phyloP scores from a whole-genome alignment of 2,113 vertebrate species.

The Phocoena sinus region DNA sequence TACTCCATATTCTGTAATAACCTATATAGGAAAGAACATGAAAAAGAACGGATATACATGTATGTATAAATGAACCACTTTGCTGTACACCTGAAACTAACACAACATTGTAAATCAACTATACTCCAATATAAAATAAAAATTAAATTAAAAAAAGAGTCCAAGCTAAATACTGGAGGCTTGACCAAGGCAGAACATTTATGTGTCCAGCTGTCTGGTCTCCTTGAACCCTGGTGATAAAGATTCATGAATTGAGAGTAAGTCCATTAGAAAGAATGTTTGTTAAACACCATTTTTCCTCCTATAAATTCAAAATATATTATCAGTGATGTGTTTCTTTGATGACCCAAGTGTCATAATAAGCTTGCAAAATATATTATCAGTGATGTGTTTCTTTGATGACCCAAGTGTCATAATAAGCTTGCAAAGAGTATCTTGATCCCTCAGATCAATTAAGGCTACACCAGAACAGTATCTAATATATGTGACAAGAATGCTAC shows the following conservation, averaged over 20 bases:
- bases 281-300: not conserved
- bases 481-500: not conserved
- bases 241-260: not conserved
- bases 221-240: not conserved
- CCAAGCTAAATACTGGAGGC: not conserved
- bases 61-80: not conserved
- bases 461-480: not conserved
- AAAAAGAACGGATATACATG: not conserved
- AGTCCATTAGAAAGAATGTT: not conserved
- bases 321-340: not conserved
- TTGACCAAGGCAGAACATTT: not conserved
- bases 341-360: not conserved
- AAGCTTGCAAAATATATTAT: not conserved
- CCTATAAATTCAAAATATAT: not conserved
- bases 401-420: not conserved
- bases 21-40: not conserved
- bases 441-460: not conserved
- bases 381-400: not conserved
- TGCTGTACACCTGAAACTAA: not conserved
- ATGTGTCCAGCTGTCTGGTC: not conserved
- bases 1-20: not conserved
- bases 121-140: not conserved
- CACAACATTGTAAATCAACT: not conserved
- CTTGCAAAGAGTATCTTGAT: not conserved
- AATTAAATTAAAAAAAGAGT: not conserved